Conservation (phyloP, 2,113 vertebrate genomes). For the Oncorhynchus mykiss region DNA sequence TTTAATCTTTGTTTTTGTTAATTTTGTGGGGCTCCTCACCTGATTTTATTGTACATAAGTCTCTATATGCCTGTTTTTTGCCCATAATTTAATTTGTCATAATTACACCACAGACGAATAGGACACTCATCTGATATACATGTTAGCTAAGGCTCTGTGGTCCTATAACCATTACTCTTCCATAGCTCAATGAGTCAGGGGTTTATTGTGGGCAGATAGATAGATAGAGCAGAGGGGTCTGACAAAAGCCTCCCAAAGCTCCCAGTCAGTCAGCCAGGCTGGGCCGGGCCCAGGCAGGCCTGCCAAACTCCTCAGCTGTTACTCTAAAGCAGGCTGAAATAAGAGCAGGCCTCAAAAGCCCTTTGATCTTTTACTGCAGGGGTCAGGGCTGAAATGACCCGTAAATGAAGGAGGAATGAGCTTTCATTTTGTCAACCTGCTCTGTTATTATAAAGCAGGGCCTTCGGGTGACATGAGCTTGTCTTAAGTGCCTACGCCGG, state of each 20-base stretch:
- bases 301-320: conserved; percentile 78
- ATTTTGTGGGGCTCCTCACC: not conserved
- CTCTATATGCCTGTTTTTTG: conserved; percentile 22
- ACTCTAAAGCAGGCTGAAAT: conserved; percentile 74
- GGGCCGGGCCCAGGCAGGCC: conserved; percentile 8
- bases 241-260: conserved; percentile 72
- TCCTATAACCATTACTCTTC: conserved; percentile 60
- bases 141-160: conserved; percentile 59
- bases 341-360: conserved; percentile 74
- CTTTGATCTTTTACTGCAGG: conserved; percentile 79
- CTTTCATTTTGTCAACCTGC: conserved; percentile 77
- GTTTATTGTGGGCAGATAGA: conserved; percentile 65
- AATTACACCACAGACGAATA: conserved; percentile 21
- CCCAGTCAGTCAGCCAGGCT: conserved; percentile 34
- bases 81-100: conserved; percentile 27
- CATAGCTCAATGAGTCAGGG: conserved; percentile 61
- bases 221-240: conserved; percentile 44
- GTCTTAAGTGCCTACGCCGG: conserved; percentile 74
- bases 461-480: conserved; percentile 69
- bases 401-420: conserved; percentile 80
- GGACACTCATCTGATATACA: conserved; percentile 32
- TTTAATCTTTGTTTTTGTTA: not conserved
- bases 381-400: conserved; percentile 79
- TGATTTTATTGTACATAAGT: not conserved
- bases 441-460: conserved; percentile 79